phyloP scores from a whole-genome alignment of 2,888 invertebrate species.

The Pristionchus maxplancki region DNA sequence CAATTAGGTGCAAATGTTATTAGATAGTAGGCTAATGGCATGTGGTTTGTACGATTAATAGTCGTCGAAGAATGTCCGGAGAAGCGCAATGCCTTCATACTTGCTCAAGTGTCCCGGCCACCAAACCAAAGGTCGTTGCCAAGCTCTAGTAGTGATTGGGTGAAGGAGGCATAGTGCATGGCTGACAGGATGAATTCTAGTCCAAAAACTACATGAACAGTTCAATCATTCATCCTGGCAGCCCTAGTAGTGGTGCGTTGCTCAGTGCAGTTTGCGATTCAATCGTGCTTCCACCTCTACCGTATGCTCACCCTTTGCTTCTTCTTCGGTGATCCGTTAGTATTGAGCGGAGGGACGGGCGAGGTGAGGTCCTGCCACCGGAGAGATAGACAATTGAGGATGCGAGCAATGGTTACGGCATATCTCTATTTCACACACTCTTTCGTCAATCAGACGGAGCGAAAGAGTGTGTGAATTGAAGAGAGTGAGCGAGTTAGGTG shows the following conservation, averaged over 20 bases:
- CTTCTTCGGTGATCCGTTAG: not conserved
- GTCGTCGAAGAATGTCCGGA: too few relatives aligned
- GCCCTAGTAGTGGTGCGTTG: not conserved
- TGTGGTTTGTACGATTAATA: too few relatives aligned
- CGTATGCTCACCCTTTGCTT: not conserved
- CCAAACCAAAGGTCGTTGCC: not conserved
- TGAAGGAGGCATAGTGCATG: not conserved
- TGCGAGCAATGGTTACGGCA: too few relatives aligned
- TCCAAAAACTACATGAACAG: too few relatives aligned
- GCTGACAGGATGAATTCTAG: not conserved
- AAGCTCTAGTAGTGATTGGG: not conserved
- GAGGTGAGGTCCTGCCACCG: constrained; percentile 12
- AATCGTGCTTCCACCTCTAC: not conserved
- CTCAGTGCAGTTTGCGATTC: not conserved
- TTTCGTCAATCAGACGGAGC: not conserved
- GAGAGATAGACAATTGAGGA: not conserved
- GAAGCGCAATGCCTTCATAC: not conserved
- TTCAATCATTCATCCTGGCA: not conserved
- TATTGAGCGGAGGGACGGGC: not conserved
- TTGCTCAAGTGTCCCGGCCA: not conserved
- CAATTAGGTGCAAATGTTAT: not conserved
- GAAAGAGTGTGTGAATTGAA: not conserved
- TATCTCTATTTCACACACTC: not conserved
- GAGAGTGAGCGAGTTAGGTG: not conserved
- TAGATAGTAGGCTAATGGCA: not conserved